These are phyloP conservation scores for Phrynocephalus versicolor DNA, from an alignment of 2,113 vertebrate species.

Conservation along the genomic window DNA sequence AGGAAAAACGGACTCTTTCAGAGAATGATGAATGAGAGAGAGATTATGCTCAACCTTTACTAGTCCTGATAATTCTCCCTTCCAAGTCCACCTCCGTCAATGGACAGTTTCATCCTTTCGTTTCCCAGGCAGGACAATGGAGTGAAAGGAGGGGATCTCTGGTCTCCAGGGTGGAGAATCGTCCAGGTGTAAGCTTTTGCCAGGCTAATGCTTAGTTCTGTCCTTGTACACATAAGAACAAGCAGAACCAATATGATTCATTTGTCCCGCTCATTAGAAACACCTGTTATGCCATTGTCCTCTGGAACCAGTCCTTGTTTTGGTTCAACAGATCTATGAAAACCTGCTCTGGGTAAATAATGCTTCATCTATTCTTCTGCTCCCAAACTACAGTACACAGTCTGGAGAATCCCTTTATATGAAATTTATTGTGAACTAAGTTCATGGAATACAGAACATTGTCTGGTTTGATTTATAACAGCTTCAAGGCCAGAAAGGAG, in stretches of 20 bases:
- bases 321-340: neutral
- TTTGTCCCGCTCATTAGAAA: slow-evolving; percentile 1
- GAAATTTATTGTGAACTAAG: neutral
- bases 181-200: neutral
- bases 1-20: too few relatives aligned
- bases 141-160: neutral
- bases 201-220: neutral
- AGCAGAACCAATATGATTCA: slow-evolving; percentile 25
- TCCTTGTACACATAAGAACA: slow-evolving; percentile 2
- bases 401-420: slow-evolving; percentile 26
- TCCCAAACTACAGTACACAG: slow-evolving; percentile 28
- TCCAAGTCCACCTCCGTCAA: too few relatives aligned
- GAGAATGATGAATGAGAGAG: neutral
- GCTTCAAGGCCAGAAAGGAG: neutral
- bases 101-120: neutral
- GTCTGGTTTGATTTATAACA: neutral
- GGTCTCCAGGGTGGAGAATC: neutral
- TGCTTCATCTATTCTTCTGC: neutral
- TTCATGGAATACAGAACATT: neutral
- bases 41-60: neutral
- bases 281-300: slow-evolving; percentile 25
- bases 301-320: slow-evolving; percentile 16
- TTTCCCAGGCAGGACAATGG: neutral
- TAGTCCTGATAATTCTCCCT: too few relatives aligned
- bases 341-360: neutral